Conservation (phyloP, 2,797 vertebrate species). For the Onychomys arenicola region DNA sequence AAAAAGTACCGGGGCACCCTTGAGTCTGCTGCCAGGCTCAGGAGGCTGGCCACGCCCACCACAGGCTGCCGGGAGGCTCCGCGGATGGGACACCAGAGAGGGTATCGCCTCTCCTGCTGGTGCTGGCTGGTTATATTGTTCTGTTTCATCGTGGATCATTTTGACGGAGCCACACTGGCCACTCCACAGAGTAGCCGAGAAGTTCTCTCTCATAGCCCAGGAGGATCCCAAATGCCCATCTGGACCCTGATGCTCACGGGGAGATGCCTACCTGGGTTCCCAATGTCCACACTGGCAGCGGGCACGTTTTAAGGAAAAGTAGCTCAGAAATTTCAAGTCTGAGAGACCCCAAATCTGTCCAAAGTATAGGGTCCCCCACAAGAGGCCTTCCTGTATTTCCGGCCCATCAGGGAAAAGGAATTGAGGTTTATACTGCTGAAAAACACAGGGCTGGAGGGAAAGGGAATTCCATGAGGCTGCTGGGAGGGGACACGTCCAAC, state of each 20-base stretch:
- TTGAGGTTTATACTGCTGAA: background rate
- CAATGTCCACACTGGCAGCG: fast-evolving
- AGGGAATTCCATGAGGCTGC: background rate
- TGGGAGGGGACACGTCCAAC: background rate
- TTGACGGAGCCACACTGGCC: background rate
- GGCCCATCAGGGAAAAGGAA: background rate
- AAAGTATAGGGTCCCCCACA: background rate
- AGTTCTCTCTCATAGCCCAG: background rate
- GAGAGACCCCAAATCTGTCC: background rate
- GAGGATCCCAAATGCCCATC: background rate
- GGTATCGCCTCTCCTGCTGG: fast-evolving
- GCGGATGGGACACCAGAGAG: too few species aligned
- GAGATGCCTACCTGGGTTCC: fast-evolving
- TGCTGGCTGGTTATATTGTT: fast-evolving
- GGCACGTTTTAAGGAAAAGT: background rate
- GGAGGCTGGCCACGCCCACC: slow-evolving; percentile 45
- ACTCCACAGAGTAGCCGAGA: background rate
- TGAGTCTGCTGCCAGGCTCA: background rate
- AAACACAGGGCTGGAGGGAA: background rate
- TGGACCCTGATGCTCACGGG: background rate
- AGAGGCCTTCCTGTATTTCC: background rate
- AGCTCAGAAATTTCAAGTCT: background rate
- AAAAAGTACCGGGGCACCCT: too few species aligned
- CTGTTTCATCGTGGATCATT: background rate
- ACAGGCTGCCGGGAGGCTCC: background rate